A percentile compares a stretch with the other conserved stretches of the same genome.
Evolutionary conservation across 2,888 invertebrate genomes (phyloP).

Genomic region (Plutella xylostella): DNA sequence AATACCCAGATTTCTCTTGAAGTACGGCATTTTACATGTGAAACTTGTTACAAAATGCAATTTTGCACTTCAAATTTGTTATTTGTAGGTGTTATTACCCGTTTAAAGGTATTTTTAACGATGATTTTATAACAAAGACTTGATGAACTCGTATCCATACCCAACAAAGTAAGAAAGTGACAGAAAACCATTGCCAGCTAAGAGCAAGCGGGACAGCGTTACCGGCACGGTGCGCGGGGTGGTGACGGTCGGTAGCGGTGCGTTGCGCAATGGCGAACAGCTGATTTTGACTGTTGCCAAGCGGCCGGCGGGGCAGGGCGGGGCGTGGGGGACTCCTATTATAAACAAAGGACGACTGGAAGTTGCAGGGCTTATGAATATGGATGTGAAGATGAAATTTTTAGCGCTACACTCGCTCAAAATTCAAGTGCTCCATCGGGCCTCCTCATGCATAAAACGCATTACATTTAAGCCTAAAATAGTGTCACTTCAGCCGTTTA

Average conservation of each 20-base stretch:
- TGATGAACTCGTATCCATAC: slow-evolving; percentile 1
- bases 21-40: neutral
- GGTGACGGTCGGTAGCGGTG: neutral
- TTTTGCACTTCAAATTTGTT: neutral
- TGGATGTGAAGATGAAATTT: neutral
- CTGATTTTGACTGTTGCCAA: slow-evolving; percentile 28
- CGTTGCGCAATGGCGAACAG: slow-evolving; percentile 17
- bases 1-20: neutral
- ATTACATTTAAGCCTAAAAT: neutral
- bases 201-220: slow-evolving; percentile 10
- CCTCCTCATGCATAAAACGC: neutral
- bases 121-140: slow-evolving; percentile 5
- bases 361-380: neutral
- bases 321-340: slow-evolving; percentile 10
- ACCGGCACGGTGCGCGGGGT: slow-evolving; percentile 9
- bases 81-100: neutral
- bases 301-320: slow-evolving; percentile 9
- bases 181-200: neutral
- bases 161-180: slow-evolving; percentile 5
- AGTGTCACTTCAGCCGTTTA: neutral
- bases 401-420: neutral
- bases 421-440: neutral
- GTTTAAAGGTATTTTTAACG: neutral
- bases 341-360: slow-evolving; percentile 18
- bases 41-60: neutral